phyloP scores from a whole-genome alignment of 1,140 invertebrate species.

The Rhagoletis zephyria region DNA sequence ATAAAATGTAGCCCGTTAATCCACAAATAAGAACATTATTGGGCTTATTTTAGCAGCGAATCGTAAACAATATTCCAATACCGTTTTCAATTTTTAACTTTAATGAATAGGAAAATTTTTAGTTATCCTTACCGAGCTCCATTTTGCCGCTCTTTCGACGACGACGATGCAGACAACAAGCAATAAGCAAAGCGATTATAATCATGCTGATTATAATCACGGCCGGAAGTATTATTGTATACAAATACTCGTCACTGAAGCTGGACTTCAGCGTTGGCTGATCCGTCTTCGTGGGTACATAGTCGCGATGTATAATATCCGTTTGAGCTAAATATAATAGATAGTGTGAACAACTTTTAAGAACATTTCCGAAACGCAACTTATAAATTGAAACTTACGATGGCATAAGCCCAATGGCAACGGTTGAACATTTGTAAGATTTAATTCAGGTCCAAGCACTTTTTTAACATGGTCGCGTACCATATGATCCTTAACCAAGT shows the following conservation, averaged over 20 bases:
- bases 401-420: conserved; percentile 83
- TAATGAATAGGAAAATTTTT: too few species aligned
- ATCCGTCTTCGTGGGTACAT: conserved; percentile 69
- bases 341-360: conserved; percentile 1
- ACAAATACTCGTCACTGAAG: conserved; percentile 82
- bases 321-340: conserved; percentile 61
- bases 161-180: conserved; percentile 89
- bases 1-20: too few species aligned
- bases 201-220: conserved; percentile 92
- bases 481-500: conserved; percentile 79
- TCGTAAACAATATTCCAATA: too few species aligned
- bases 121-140: conserved; percentile 77
- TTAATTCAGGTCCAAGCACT: conserved; percentile 85
- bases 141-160: conserved; percentile 87
- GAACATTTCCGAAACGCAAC: conserved; percentile 3
- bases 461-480: conserved; percentile 80
- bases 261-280: conserved; percentile 75
- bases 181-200: conserved; percentile 87
- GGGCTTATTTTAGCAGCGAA: too few species aligned
- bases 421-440: conserved; percentile 79
- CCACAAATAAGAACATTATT: too few species aligned
- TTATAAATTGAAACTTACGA: conserved; percentile 68
- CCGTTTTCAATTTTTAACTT: too few species aligned
- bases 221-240: conserved; percentile 92
- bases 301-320: conserved; percentile 64